A percentile compares a stretch with the other conserved stretches of the same genome.
Evolutionary conservation across 2,888 invertebrate species (phyloP).

Genomic region (Ditula angustiorana): DNA sequence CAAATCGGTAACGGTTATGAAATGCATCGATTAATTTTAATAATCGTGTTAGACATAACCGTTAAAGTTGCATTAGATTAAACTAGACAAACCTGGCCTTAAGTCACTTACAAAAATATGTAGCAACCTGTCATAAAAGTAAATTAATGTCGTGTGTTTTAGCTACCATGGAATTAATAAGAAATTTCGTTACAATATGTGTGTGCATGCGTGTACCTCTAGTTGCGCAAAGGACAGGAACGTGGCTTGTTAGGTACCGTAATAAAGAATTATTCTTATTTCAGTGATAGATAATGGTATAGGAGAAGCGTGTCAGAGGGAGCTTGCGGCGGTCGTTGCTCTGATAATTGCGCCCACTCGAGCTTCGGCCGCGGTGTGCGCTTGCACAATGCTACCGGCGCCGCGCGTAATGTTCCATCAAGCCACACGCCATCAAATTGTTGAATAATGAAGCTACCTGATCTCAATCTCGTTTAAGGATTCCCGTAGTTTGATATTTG

Average conservation of each 20-base stretch:
- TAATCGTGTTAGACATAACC: slow-evolving; percentile 6
- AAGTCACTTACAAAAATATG: slow-evolving; percentile 5
- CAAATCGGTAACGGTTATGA: slow-evolving; percentile 5
- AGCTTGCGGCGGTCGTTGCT: slow-evolving; percentile 67
- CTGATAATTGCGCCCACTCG: slow-evolving; percentile 57
- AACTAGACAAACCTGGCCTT: neutral
- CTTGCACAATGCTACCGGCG: slow-evolving; percentile 62
- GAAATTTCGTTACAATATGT: slow-evolving; percentile 35
- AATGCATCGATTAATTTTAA: slow-evolving; percentile 1
- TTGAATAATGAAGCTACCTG: slow-evolving; percentile 5
- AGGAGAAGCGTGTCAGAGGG: slow-evolving; percentile 56
- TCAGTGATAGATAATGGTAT: slow-evolving; percentile 56
- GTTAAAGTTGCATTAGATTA: neutral
- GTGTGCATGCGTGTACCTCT: slow-evolving; percentile 34
- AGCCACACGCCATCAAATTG: slow-evolving; percentile 19
- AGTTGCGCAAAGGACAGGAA: slow-evolving; percentile 51
- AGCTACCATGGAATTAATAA: slow-evolving; percentile 31
- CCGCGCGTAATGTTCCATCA: slow-evolving; percentile 22
- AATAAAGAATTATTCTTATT: slow-evolving; percentile 62
- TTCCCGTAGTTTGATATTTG: neutral
- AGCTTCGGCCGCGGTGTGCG: slow-evolving; percentile 59
- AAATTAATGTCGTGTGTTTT: slow-evolving; percentile 32
- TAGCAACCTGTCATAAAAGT: slow-evolving; percentile 31
- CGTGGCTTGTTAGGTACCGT: slow-evolving; percentile 53
- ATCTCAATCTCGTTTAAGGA: neutral